Evolutionary conservation across 2,797 vertebrate genomes (phyloP).

Genomic region (Oreochromis grahami): DNA sequence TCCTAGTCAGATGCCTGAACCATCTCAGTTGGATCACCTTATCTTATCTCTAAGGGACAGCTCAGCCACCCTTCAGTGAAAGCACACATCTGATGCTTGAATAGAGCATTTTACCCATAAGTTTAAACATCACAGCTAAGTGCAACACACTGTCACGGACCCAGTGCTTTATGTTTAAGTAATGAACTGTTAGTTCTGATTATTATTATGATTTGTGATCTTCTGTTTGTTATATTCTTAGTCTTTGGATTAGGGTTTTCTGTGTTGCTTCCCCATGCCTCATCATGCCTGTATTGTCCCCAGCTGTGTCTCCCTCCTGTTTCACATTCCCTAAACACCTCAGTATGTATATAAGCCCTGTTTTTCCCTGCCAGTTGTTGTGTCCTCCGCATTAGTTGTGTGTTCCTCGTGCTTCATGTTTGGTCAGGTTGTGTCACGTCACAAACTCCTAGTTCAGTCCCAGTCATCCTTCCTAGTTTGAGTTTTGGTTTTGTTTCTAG

Average conservation of each 20-base stretch:
- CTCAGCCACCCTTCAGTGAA: neutral
- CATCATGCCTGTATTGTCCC: neutral
- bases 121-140: neutral
- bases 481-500: neutral
- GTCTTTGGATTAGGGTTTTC: neutral
- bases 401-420: neutral
- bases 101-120: neutral
- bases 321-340: neutral
- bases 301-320: neutral
- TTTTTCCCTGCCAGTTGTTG: neutral
- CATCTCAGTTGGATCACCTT: neutral
- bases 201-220: neutral
- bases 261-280: neutral
- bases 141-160: neutral
- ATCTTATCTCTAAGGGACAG: neutral
- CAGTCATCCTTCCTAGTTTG: neutral
- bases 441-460: neutral
- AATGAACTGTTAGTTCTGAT: neutral
- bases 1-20: neutral
- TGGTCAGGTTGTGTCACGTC: neutral
- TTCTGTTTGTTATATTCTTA: neutral
- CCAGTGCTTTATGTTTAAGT: neutral
- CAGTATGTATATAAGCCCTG: neutral
- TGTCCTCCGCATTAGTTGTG: neutral
- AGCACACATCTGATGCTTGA: neutral